Evolutionary conservation across 2,888 invertebrate genomes (phyloP).

Genomic region (Oscheius sp.): DNA sequence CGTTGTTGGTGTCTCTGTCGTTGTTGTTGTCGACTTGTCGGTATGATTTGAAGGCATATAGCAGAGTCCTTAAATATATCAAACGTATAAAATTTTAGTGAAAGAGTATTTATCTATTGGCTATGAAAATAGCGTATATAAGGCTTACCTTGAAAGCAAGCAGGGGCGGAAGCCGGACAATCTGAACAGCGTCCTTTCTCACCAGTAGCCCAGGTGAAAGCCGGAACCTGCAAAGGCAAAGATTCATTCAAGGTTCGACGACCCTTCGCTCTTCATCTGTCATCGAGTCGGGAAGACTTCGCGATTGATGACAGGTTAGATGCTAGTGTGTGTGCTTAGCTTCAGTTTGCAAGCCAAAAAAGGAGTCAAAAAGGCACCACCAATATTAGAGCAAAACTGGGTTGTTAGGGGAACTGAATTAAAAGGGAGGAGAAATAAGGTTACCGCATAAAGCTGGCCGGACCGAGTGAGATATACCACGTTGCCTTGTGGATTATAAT

Average conservation of each 20-base stretch:
- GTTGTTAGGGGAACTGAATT: too few species aligned
- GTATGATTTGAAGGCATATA: constrained; percentile 56
- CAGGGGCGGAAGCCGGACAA: constrained; percentile 66
- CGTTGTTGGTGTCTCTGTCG: constrained; percentile 15
- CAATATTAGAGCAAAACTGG: background rate
- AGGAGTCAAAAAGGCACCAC: background rate
- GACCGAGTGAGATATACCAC: constrained; percentile 65
- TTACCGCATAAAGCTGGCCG: constrained; percentile 67
- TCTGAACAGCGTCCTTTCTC: constrained; percentile 59
- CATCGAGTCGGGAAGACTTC: constrained; percentile 1
- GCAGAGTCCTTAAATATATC: constrained; percentile 14
- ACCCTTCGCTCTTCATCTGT: too few species aligned
- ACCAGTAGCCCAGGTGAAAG: constrained; percentile 68
- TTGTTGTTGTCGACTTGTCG: constrained; percentile 11
- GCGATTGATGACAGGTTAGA: too few species aligned
- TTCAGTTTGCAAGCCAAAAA: too few species aligned
- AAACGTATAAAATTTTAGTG: background rate
- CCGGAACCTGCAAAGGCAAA: constrained; percentile 69
- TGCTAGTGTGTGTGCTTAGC: too few species aligned
- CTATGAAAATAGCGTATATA: too few species aligned
- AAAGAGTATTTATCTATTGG: background rate
- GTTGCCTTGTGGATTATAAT: constrained; percentile 70
- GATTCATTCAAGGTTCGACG: too few species aligned
- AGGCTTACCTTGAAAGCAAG: constrained; percentile 67
- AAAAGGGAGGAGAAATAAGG: background rate